These are phyloP conservation scores for Argya squamiceps DNA, from an alignment of 2,797 vertebrate genomes.

Conservation along the genomic window DNA sequence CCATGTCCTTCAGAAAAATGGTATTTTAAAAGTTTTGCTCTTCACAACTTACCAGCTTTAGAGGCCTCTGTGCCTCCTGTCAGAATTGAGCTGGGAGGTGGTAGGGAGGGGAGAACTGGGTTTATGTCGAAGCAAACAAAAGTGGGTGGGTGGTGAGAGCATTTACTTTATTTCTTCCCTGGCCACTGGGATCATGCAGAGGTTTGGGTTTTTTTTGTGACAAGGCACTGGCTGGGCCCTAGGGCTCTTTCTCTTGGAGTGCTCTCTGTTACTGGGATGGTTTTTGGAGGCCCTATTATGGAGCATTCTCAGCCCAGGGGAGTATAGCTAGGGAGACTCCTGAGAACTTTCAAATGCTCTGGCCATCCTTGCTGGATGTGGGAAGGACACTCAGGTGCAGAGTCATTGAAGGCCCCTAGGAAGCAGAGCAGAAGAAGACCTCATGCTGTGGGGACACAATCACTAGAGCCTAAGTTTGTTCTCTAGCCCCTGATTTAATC, in stretches of 20 bases:
- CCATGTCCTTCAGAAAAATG: not conserved
- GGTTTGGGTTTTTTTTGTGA: not conserved
- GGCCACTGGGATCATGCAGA: not conserved
- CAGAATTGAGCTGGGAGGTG: not conserved
- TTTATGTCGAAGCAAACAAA: not conserved
- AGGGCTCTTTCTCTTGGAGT: not conserved
- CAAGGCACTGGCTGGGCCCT: not conserved
- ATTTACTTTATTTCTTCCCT: not conserved
- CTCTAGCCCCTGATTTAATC: not conserved
- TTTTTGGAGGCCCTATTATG: not conserved
- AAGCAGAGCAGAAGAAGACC: not conserved
- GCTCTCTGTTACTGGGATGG: not conserved
- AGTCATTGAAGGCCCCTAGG: not conserved
- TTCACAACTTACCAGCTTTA: not conserved
- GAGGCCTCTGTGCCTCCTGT: not conserved
- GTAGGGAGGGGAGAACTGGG: not conserved
- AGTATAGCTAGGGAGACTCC: not conserved
- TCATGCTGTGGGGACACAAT: not conserved
- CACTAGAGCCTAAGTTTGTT: not conserved
- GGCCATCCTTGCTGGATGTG: not conserved
- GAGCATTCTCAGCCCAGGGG: not conserved
- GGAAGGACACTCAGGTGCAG: fast-evolving
- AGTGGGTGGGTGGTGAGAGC: not conserved
- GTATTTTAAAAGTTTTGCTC: not conserved
- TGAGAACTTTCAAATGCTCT: not conserved